Evolutionary conservation across 2,797 vertebrate species (phyloP), one percentile per base, ranked within the genome.

Genomic region (Clarias laeviceps): DNA sequence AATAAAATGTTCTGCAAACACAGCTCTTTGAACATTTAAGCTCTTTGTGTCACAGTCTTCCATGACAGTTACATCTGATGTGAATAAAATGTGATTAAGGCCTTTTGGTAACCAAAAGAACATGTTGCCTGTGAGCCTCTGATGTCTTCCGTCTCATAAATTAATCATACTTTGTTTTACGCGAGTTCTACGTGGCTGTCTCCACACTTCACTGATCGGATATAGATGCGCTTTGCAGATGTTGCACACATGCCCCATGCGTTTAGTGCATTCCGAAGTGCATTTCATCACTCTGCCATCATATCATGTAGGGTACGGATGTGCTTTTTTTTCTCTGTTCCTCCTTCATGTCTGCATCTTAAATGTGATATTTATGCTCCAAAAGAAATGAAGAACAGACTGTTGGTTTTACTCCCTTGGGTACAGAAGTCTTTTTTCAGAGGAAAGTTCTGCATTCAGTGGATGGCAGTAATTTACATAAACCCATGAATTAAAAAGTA

Each of bases 321-420:
- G 83, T 87, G 61, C 54, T 34, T 59, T 12, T 20, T 74, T 62
- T 85, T 54, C 24, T 32, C 62, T 50, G 45, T 50, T 57, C 69
- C 73, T 77, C 56, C 79, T 82, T 74, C 50, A 77, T 45, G 86
- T 72, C 73, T 85, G 73, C 80, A 69, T 85, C 85, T 82, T 82
- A 85, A 78, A 79, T 78, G 45, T 64, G 83, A 82, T 82, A 70
- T 82, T 87, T 87, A 69, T 82, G 73, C 68, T 82, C 73, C n/a
- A 78, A 82, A 84, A 70, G 61, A 80, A 88, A 88, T 81, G 66
- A 88, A 83, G 62, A 88, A 88, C 84, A 88, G 84, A 77, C 76
- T 83, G 81, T 78, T 85, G 66, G 76, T 80, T 88, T 80, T 32
- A n/a, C 24, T 85, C 80, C 32, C 72, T 24, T 40, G 82, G 82